These are phyloP conservation scores for Pedicia rivosa DNA, from an alignment of 2,888 invertebrate genomes.

Conservation along the genomic window DNA sequence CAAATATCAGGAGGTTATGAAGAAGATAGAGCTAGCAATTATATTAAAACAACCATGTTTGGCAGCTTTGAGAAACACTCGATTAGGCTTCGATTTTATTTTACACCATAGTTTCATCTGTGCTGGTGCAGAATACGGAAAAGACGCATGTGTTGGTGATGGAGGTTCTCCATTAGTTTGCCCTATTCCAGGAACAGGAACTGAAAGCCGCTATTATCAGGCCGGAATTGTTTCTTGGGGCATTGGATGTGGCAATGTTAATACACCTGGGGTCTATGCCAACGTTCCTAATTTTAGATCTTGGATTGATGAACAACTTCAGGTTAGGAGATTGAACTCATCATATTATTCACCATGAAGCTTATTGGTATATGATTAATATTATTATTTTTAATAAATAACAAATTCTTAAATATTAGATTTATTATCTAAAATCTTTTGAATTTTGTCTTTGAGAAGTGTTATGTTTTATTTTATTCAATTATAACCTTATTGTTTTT, in stretches of 20 bases:
- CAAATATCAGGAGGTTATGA: slow-evolving; percentile 39
- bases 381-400: no score
- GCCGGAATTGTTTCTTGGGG: slow-evolving; percentile 69
- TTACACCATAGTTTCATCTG: slow-evolving; percentile 51
- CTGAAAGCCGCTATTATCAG: slow-evolving; percentile 19
- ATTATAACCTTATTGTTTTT: no score
- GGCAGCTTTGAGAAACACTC: slow-evolving; percentile 35
- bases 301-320: slow-evolving; percentile 50
- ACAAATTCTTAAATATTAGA: no score
- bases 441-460: no score
- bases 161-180: slow-evolving; percentile 57
- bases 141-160: no score
- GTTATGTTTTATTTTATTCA: no score
- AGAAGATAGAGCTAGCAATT: slow-evolving; percentile 49
- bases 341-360: neutral
- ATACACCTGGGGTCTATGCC: slow-evolving; percentile 58
- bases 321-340: slow-evolving; percentile 12
- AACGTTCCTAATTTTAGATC: slow-evolving; percentile 43
- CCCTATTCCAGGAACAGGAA: slow-evolving; percentile 35
- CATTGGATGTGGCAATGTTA: slow-evolving; percentile 52
- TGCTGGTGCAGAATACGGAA: no score
- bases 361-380: no score
- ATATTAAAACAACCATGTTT: slow-evolving; percentile 33
- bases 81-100: slow-evolving; percentile 43
- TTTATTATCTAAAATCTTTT: no score